These are phyloP conservation scores for Plotosus lineatus DNA, from an alignment of 2,113 vertebrate species.

Conservation along the genomic window DNA sequence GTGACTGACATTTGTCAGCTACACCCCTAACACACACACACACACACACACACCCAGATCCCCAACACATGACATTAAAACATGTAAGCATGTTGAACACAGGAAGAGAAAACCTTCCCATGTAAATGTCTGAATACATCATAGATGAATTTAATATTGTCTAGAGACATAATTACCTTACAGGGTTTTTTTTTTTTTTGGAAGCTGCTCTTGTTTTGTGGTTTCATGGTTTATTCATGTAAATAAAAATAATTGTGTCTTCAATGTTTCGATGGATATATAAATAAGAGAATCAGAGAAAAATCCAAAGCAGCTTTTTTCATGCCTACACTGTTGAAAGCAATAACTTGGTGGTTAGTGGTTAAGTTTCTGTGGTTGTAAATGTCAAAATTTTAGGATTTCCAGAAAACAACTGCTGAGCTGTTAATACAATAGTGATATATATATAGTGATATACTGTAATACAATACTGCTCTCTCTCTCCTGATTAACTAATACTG, in stretches of 20 bases:
- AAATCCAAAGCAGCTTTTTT: background rate
- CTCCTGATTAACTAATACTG: no score
- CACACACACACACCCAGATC: conserved; percentile 4
- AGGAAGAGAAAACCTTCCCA: background rate
- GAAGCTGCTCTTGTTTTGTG: background rate
- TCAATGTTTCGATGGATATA: background rate
- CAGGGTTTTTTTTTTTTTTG: background rate
- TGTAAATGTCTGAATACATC: background rate
- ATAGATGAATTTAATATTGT: background rate
- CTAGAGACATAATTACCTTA: background rate
- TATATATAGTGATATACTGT: no score
- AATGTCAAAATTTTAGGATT: background rate
- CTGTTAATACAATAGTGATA: background rate
- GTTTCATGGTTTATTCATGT: background rate
- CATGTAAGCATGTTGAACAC: background rate
- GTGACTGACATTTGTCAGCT: background rate
- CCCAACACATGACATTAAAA: background rate
- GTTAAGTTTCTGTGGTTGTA: conserved; percentile 6
- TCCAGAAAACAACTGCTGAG: background rate
- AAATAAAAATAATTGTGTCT: background rate
- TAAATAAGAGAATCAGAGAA: background rate
- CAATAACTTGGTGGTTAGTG: background rate
- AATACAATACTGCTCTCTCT: background rate
- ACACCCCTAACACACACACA: conserved; percentile 30
- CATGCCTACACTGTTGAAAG: background rate